These are phyloP conservation scores for Chrysogorgia sp. DNA, from an alignment of 92 coral and sea anemone species.

Conservation along the genomic window DNA sequence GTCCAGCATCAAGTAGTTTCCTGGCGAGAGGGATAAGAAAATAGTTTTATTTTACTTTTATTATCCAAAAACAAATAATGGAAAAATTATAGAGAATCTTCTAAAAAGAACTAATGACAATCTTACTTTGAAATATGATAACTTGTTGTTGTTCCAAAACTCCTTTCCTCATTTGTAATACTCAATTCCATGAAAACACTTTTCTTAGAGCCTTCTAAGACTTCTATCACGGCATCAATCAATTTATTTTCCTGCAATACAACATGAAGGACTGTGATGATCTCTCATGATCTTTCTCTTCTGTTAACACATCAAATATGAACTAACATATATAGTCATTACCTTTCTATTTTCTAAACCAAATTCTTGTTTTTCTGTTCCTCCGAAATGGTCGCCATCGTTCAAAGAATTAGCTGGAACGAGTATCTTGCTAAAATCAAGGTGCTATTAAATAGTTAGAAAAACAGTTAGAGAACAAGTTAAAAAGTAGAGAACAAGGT, in stretches of 20 bases:
- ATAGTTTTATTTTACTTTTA: no score
- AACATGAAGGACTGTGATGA: neutral
- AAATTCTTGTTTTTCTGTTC: conserved; percentile 84
- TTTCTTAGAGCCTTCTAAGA: conserved; percentile 65
- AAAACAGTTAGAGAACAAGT: neutral
- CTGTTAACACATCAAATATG: neutral
- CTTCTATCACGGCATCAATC: conserved; percentile 75
- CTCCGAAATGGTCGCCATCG: conserved; percentile 88
- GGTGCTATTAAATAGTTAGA: conserved; percentile 49
- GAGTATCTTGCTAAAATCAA: conserved; percentile 82
- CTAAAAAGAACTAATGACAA: neutral
- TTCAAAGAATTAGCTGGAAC: conserved; percentile 76
- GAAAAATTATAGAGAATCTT: neutral
- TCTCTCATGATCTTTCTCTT: neutral
- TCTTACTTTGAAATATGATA: conserved; percentile 66
- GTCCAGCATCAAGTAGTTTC: conserved; percentile 77
- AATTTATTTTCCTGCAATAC: conserved; percentile 74
- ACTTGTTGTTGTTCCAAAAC: conserved; percentile 92
- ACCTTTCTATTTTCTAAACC: conserved; percentile 86
- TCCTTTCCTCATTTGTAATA: conserved; percentile 80
- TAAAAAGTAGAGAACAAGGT: neutral
- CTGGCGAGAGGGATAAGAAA: conserved; percentile 23
- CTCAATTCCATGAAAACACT: conserved; percentile 70
- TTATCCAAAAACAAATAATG: no score
- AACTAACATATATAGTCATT: neutral